Evolutionary conservation across 2,797 vertebrate species (phyloP), one percentile per base, ranked within the genome.

Genomic region (Pelochelys cantorii): DNA sequence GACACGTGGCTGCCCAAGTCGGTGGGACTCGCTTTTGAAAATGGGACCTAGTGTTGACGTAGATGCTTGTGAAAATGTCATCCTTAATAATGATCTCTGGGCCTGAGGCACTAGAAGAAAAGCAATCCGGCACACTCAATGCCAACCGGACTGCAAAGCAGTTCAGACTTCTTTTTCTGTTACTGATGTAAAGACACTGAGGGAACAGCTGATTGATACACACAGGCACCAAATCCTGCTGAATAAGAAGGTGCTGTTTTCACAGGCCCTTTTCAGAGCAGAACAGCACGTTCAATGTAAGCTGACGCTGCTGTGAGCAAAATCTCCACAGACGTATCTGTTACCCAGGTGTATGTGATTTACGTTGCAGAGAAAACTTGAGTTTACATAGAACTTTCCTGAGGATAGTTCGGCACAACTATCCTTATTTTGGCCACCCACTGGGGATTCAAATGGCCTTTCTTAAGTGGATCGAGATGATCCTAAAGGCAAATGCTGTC

Each of bases 61-160:
- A 96, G 83, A 48, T 77, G 74, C 91, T 95, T 87, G 83, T 90
- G 87, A 89, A 90, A 94, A 93, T 48, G 31, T 13, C 27, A 29
- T 25, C 11, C 13, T 60, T 60, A 27, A 25, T 29, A 60, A 60
- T 5, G 25, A 29, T 13, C 25, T 60, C 59, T 60, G 59, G 59
- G 11, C 53, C 11, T 15, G 53, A 54, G 11, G 53, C 13, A 54
- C 53, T 54, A 60, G 59, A 60, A 62, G 4, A 2, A 48, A 62
- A 37, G 31, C 71, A 93, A 85, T 53, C 3, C 79, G 12, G 54
- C 17, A 54, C 68, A 15, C 5, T 77, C 74, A 54, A n/a, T 27
- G 60, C 7, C 3, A 54, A 48, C 1, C 83, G 17, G 80, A 81
- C 31, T n/a, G 71, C 57, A 60, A 83, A 87, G 83, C 34, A 7